Base-by-base conservation (phyloP, 2,888 invertebrate species). In the Callimorpha dominula region DNA sequence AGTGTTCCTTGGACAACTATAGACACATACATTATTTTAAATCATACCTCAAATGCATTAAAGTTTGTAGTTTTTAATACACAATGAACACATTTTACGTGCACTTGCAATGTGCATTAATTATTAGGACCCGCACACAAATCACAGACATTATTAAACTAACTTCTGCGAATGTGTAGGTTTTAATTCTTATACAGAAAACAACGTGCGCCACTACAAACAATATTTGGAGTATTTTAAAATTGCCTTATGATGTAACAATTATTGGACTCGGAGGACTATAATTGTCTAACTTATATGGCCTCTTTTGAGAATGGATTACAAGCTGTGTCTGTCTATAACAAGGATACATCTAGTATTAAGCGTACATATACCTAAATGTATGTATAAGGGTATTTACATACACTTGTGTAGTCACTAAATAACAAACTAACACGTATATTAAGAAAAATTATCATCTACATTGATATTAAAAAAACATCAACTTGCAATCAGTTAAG, bases 401-500 rank as follows among this genome's bases (percentile, higher is more conserved):
- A 92, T 90, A 94, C 88, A 89, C 73, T 87, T 82, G 83, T 84
- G 86, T 94, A 94, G 92, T 90, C 89, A 94, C 94, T 95, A 95
- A 93, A 95, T 95, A 95, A 95, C 95, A 94, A 94, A 93, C 90
- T 88, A 90, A 86, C 88, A 92, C 90, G 89, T 91, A 91, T 87
- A 91, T 85, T 89, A 90, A 80, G 42, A 68, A 86, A 80, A 79
- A 78, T 88, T 85, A 86, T 87, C 79, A 82, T 85, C 75, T 82
- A 87, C 82, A 81, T 77, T 76, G 78, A 81, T 75, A 81, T 77
- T 79, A 75, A 79, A 80, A 83, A 76, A 79, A 60, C 71, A 78
- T 77, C 72, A 80, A 77, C 78, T 78, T 74, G 49, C n/a, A 77
- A 81, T 84, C 81, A 78, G 86, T 88, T 87, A 90, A 90, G 87